These are phyloP conservation scores for Pseudobourletiella spinata DNA, from an alignment of 1,140 invertebrate species.

Conservation along the genomic window DNA sequence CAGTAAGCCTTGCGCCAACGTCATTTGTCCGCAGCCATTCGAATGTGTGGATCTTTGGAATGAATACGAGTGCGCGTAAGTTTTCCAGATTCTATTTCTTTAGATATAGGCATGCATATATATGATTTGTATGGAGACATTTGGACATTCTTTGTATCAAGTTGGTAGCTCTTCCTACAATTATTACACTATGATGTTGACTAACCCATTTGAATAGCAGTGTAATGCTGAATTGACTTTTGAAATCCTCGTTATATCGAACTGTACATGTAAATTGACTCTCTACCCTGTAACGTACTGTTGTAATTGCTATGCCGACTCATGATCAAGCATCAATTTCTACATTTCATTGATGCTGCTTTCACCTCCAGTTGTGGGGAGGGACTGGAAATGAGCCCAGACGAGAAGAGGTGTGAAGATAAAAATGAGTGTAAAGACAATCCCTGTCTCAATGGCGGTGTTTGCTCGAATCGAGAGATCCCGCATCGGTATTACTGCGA, in stretches of 20 bases:
- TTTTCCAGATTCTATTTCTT: conserved; percentile 37
- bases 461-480: conserved; percentile 80
- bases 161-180: no score
- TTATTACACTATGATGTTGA: no score
- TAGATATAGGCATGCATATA: neutral
- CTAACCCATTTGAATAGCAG: no score
- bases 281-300: no score
- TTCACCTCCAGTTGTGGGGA: conserved; percentile 77
- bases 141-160: no score
- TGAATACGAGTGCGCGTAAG: conserved; percentile 95
- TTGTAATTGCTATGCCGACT: no score
- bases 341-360: no score
- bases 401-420: conserved; percentile 83
- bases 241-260: no score
- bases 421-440: conserved; percentile 87
- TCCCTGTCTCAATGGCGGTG: conserved; percentile 72
- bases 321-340: no score
- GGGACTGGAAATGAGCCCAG: conserved; percentile 74
- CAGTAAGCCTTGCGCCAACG: conserved; percentile 85
- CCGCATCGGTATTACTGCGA: conserved; percentile 68
- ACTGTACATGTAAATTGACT: no score
- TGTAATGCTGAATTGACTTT: no score
- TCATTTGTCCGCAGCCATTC: conserved; percentile 83
- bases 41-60: conserved; percentile 95
- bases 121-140: conserved; percentile 12